These are phyloP conservation scores for Corythucha ciliata DNA, from an alignment of 2,888 invertebrate species.

Conservation along the genomic window DNA sequence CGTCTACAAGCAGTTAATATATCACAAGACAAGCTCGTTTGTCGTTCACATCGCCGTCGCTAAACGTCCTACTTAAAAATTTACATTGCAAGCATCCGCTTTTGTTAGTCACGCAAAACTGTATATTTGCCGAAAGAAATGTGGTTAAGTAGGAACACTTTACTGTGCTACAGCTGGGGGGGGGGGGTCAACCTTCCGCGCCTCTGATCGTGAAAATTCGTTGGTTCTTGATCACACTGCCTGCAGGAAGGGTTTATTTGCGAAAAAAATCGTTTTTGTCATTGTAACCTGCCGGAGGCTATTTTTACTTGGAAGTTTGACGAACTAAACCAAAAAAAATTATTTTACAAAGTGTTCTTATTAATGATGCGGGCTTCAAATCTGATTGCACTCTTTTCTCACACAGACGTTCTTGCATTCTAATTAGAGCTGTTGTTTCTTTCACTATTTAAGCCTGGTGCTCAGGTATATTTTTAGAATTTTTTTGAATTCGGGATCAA, in stretches of 20 bases:
- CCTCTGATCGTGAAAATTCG: too few relatives aligned
- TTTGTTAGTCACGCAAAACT: slow-evolving; percentile 28
- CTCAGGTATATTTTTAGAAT: slow-evolving; percentile 26
- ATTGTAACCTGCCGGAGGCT: too few relatives aligned
- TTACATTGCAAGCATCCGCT: slow-evolving; percentile 29
- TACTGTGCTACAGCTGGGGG: too few relatives aligned
- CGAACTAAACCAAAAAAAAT: too few relatives aligned
- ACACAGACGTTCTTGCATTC: slow-evolving; percentile 21
- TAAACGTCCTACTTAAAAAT: slow-evolving; percentile 26
- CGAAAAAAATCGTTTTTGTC: too few relatives aligned
- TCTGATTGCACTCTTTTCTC: slow-evolving; percentile 22
- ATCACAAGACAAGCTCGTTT: slow-evolving; percentile 24
- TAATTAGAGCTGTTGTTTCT: slow-evolving; percentile 27
- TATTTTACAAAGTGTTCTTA: slow-evolving; percentile 31
- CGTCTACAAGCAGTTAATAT: slow-evolving; percentile 81
- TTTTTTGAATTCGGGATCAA: slow-evolving; percentile 32
- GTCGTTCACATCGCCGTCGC: slow-evolving; percentile 24
- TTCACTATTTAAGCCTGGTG: slow-evolving; percentile 25
- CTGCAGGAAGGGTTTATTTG: too few relatives aligned
- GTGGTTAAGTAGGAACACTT: too few relatives aligned
- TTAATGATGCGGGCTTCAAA: slow-evolving; percentile 24
- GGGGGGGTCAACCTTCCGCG: too few relatives aligned
- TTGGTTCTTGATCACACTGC: too few relatives aligned
- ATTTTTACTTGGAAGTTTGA: too few relatives aligned
- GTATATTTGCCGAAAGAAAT: too few relatives aligned